phyloP scores from a whole-genome alignment of 92 coral and sea anemone species.

The Zoanthus sociatus region DNA sequence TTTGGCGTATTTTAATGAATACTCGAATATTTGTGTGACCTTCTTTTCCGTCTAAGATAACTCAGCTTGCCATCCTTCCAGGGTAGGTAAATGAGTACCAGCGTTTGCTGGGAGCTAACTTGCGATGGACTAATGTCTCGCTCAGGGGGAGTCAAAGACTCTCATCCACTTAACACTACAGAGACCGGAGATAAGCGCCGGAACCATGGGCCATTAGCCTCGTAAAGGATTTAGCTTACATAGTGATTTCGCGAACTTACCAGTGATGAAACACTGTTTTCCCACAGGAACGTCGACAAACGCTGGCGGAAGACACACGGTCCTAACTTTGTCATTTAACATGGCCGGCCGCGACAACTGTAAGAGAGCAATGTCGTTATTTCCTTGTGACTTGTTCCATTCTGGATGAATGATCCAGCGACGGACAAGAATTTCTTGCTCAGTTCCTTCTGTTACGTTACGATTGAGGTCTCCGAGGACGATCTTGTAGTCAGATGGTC shows the following conservation, averaged over 20 bases:
- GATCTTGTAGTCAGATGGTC: conserved; percentile 33
- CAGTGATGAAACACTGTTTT: conserved; percentile 17
- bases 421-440: conserved; percentile 46
- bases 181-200: too few relatives aligned
- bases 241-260: neutral
- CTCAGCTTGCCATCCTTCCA: too few relatives aligned
- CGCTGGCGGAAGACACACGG: conserved; percentile 57
- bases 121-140: too few relatives aligned
- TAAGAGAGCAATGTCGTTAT: conserved; percentile 56
- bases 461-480: conserved; percentile 59
- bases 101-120: too few relatives aligned
- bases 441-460: conserved; percentile 47
- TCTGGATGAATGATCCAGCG: conserved; percentile 51
- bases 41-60: too few relatives aligned
- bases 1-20: too few relatives aligned
- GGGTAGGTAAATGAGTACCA: too few relatives aligned
- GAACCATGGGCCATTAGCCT: too few relatives aligned
- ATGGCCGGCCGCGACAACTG: conserved; percentile 58
- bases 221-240: too few relatives aligned
- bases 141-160: too few relatives aligned
- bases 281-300: conserved; percentile 22
- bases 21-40: too few relatives aligned
- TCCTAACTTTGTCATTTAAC: conserved; percentile 43
- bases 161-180: too few relatives aligned
- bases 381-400: conserved; percentile 7